Percentiles rank a stretch among this genome's conserved stretches.
Evolutionary conservation across 2,797 vertebrate species (phyloP).

Genomic region (Acrossocheilus wenchowensis): DNA sequence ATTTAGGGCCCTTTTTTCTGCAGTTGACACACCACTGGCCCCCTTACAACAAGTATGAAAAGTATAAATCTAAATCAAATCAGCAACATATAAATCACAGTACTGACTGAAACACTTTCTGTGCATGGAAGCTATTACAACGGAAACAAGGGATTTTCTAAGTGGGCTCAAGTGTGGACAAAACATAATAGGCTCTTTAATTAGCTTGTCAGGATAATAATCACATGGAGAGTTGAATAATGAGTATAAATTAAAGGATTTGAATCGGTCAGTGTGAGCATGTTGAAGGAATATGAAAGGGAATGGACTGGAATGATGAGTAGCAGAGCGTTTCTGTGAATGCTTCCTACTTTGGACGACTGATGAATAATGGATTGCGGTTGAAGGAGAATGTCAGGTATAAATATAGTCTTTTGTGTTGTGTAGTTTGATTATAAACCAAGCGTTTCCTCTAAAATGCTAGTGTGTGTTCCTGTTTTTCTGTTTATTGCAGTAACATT

Average conservation of each 20-base stretch:
- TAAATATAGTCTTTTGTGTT: slow-evolving; percentile 24
- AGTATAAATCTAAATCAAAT: not conserved
- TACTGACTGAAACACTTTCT: not conserved
- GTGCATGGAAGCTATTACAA: not conserved
- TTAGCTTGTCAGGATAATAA: slow-evolving; percentile 34
- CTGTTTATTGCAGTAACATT: not conserved
- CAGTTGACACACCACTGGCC: too few species aligned
- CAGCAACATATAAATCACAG: not conserved
- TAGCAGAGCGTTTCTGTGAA: slow-evolving; percentile 3
- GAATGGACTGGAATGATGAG: slow-evolving; percentile 31
- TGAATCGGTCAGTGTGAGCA: not conserved
- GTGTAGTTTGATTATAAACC: slow-evolving; percentile 10
- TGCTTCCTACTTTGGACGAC: not conserved
- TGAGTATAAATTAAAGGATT: slow-evolving; percentile 30
- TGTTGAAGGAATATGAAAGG: not conserved
- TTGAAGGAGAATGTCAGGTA: slow-evolving; percentile 30
- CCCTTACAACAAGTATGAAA: not conserved
- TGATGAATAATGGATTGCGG: slow-evolving; percentile 39
- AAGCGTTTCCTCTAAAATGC: not conserved
- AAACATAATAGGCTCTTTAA: not conserved
- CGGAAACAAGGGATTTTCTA: not conserved
- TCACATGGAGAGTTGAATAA: slow-evolving; percentile 23
- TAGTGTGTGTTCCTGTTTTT: not conserved
- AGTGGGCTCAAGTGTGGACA: not conserved
- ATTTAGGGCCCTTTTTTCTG: too few species aligned